These are phyloP conservation scores for Odiellus spinosus DNA, from an alignment of 2,888 invertebrate species.

Conservation along the genomic window DNA sequence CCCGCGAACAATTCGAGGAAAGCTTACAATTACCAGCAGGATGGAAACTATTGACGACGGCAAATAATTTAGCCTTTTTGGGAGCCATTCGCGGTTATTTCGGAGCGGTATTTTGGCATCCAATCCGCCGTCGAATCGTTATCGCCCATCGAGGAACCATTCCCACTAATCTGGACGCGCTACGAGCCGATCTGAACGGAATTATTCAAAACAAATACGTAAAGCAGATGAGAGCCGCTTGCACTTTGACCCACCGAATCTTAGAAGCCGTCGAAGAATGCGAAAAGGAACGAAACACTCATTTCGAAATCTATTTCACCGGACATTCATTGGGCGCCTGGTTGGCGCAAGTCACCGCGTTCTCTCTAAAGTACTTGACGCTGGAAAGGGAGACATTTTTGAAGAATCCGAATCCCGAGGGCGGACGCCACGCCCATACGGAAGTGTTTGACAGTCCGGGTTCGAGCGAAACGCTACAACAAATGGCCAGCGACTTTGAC, in stretches of 20 bases:
- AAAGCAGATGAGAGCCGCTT: constrained; percentile 1
- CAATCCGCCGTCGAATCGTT: neutral
- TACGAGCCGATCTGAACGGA: neutral
- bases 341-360: neutral
- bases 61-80: too few relatives aligned
- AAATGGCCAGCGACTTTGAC: neutral
- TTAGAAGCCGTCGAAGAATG: neutral
- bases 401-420: neutral
- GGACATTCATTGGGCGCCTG: constrained; percentile 3
- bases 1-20: too few relatives aligned
- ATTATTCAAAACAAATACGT: constrained; percentile 1
- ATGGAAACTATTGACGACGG: too few relatives aligned
- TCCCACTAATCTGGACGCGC: neutral
- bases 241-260: neutral
- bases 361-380: neutral
- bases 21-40: too few relatives aligned
- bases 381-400: too few relatives aligned
- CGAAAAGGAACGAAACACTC: neutral
- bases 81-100: neutral
- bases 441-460: constrained; percentile 2
- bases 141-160: constrained; percentile 1
- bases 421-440: neutral
- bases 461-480: neutral
- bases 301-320: neutral
- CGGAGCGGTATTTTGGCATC: constrained; percentile 2